Evolutionary conservation across 2,113 vertebrate genomes (phyloP).

Genomic region (Melanerpes aurifrons): DNA sequence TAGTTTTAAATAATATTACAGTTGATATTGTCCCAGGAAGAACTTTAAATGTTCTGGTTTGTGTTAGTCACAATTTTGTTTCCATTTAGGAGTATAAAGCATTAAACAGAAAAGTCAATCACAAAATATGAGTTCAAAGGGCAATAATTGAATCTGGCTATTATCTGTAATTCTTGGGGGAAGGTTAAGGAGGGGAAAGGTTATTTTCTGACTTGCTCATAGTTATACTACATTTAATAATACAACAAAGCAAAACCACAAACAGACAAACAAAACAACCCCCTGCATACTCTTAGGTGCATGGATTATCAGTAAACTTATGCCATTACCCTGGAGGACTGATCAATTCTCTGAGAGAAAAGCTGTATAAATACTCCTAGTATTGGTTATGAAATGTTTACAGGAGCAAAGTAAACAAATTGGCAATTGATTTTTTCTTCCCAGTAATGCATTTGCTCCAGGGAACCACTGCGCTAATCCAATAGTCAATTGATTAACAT

Average conservation of each 20-base stretch:
- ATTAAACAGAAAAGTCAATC: neutral
- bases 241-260: neutral
- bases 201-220: neutral
- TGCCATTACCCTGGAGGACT: neutral
- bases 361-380: neutral
- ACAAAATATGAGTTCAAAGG: neutral
- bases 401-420: conserved; percentile 1
- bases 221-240: neutral
- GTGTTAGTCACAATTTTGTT: neutral
- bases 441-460: neutral
- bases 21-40: neutral
- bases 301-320: neutral
- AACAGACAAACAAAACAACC: too few relatives aligned
- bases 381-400: conserved; percentile 37
- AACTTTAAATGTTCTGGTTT: neutral
- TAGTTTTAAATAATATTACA: neutral
- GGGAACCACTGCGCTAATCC: conserved; percentile 10
- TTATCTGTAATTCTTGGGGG: neutral
- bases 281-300: neutral
- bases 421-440: conserved; percentile 2
- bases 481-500: conserved; percentile 20
- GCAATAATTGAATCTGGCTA: neutral
- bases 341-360: neutral
- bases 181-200: neutral
- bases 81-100: neutral